Conservation (phyloP, 2,113 vertebrate species). For the Psilopsiagon aymara region DNA sequence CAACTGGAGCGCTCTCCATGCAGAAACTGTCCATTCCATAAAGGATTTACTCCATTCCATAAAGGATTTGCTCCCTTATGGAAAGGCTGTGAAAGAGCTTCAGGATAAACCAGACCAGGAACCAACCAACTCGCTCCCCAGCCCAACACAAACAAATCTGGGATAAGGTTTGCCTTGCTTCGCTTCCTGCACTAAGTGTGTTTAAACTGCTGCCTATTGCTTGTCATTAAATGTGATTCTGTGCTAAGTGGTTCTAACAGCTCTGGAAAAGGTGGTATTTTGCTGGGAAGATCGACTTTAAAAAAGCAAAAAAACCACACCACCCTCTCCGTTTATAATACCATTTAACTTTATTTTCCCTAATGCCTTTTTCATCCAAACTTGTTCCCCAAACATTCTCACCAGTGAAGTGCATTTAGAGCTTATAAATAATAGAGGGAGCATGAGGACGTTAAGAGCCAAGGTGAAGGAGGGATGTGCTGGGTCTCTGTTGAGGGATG, state of each 20-base stretch:
- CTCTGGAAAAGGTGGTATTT: background rate
- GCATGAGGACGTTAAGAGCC: background rate
- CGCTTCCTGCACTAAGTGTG: background rate
- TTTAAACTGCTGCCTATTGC: constrained; percentile 9
- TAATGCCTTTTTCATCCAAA: constrained; percentile 25
- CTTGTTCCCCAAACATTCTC: constrained; percentile 7
- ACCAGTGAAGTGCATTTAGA: background rate
- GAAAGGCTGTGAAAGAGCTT: constrained; percentile 47
- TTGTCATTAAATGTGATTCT: constrained; percentile 50
- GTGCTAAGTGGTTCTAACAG: constrained; percentile 12
- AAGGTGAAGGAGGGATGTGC: background rate
- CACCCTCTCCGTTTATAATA: background rate
- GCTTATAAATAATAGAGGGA: constrained; percentile 29
- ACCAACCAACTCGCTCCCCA: background rate
- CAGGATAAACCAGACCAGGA: background rate
- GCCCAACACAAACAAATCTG: background rate
- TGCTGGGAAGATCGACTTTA: constrained; percentile 1
- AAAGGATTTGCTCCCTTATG: constrained; percentile 41
- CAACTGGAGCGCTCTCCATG: constrained; percentile 53
- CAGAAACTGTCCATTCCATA: constrained; percentile 35
- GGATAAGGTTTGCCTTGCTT: background rate
- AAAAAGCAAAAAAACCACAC: background rate
- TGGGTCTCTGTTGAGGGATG: background rate
- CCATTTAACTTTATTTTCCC: constrained; percentile 19
- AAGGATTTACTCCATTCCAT: constrained; percentile 40